phyloP scores from a whole-genome alignment of 2,888 invertebrate genomes.

The Pachliopta kotzebuea region DNA sequence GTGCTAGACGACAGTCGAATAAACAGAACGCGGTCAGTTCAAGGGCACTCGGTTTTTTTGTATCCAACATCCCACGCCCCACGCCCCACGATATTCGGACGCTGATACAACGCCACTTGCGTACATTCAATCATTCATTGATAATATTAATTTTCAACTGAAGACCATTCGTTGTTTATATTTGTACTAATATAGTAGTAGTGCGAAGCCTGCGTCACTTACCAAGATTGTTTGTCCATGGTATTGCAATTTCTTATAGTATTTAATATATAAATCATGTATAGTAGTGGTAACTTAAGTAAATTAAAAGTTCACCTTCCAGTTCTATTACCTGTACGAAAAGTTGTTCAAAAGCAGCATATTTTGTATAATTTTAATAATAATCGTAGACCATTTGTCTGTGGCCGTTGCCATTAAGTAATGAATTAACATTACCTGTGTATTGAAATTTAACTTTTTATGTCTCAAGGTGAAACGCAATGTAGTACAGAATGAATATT shows the following conservation, averaged over 20 bases:
- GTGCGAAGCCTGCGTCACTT: conserved; percentile 3
- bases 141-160: conserved; percentile 26
- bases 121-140: conserved; percentile 31
- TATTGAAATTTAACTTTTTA: too few species aligned
- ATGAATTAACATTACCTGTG: too few species aligned
- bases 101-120: conserved; percentile 35
- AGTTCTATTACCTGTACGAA: too few species aligned
- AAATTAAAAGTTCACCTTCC: too few species aligned
- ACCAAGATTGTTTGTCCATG: conserved; percentile 2
- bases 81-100: conserved; percentile 29
- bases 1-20: conserved; percentile 77
- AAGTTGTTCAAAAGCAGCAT: too few species aligned
- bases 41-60: conserved; percentile 64
- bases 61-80: conserved; percentile 50
- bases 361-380: too few species aligned
- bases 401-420: too few species aligned
- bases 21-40: conserved; percentile 63
- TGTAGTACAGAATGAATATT: too few species aligned
- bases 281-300: not conserved
- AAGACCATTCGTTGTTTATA: conserved; percentile 17
- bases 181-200: conserved; percentile 9
- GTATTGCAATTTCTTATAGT: not conserved
- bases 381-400: too few species aligned
- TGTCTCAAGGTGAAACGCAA: too few species aligned
- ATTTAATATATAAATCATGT: not conserved